Evolutionary conservation across 2,113 vertebrate species (phyloP), one percentile per base, ranked within the genome.

Genomic region (Psittacara wagleri): DNA sequence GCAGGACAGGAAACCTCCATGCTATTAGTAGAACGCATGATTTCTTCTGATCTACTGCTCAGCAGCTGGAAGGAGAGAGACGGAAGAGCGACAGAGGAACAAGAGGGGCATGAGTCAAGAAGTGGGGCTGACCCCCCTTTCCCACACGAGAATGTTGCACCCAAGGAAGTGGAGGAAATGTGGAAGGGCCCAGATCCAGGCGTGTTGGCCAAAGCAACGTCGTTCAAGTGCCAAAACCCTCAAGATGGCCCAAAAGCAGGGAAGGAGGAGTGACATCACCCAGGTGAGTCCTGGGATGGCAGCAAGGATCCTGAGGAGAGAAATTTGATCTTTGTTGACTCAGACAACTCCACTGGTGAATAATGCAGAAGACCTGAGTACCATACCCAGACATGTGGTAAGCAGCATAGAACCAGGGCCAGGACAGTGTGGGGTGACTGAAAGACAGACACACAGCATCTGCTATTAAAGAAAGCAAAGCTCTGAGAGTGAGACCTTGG

Each of bases 131-230:
- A 68, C 6, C 12, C 20, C 29, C 17, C 28, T 29, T 62, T 24
- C 37, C n/a, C 39, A 41, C 29, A 46, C 13, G 20, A 41, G n/a
- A 66, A 49, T 31, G 35, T 9, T 31, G 11, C 48, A 70, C 57
- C 31, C 33, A 28, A 44, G 22, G 17, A 85, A 57, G 23, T 5
- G 9, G 23, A 82, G 11, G 69, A 69, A 86, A 69, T 8, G 35
- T 12, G 48, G 41, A 75, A 33, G 27, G 18, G 17, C 29, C n/a
- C 8, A 14, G 33, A 76, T 22, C 28, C 23, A 57, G 54, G 22
- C 6, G 55, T 0, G 0, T 1, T 13, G 14, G 54, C n/a, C 62
- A 69, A 69, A 69, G n/a, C 5, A 2, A 55, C 2, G 0, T 17
- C 0, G 0, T 55, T 86, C 48, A 41, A 76, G 31, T 33, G 18